Base-by-base conservation (phyloP, 2,888 invertebrate species). In the Nomada fabriciana region DNA sequence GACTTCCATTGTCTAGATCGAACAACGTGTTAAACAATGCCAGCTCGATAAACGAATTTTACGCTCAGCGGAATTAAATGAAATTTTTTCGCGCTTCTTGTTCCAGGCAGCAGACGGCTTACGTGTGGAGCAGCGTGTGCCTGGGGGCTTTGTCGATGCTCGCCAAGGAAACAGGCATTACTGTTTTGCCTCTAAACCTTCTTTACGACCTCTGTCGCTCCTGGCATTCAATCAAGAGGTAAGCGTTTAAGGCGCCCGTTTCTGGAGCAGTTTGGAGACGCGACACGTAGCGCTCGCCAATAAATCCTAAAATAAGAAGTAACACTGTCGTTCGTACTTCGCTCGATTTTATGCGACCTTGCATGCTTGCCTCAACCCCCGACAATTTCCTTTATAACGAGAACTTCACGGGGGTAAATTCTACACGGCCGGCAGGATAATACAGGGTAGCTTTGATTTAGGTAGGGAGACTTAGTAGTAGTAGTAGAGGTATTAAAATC, bases 131-230 rank as follows among this genome's bases (percentile, higher is more conserved):
- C 75, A 97, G 97, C 90, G 95, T 96, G n/a, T 91, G 95, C 23
- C 94, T 97, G 76, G 97, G 97, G 0, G 96, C 96, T 0, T 95
- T 97, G 68, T 97, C 97, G 90, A 97, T 98, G 97, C 94, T 98
- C 88, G 97, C 97, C 65, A 98, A 98, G 93, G 98, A 98, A 93
- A 97, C 97, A 3, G 98, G 98, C 15, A 95, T 98, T 77, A 97
- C 97, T 0, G 96, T 96, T 64, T 95, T 98, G 87, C 95, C 97
- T 59, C 96, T 98, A 90, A 98, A 98, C 94, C 95, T 97, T 67
- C 95, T 96, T 47, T 97, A 97, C 92, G 98, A 98, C 91, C 93
- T 97, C 77, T 97, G 96, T 93, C 95, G 96, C 77, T 96, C 96
- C 89, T 97, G 96, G 96, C 96, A 95, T 77, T 94, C 95, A 84